These are phyloP conservation scores for Gymnosoma rotundatum DNA, from an alignment of 2,888 invertebrate genomes.

Conservation along the genomic window DNA sequence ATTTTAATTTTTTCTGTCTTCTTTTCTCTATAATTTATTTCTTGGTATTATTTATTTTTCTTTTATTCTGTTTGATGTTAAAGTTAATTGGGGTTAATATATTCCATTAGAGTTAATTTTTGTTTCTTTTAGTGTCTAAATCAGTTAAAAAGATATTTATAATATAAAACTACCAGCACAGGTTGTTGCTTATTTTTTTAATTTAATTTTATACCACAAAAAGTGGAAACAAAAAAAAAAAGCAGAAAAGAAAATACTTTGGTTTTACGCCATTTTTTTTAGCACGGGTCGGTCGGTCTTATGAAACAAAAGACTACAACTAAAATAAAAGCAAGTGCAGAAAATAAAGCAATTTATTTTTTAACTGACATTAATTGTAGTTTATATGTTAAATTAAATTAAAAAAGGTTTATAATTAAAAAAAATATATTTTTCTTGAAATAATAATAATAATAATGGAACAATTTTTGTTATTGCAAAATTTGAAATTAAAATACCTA, in stretches of 20 bases:
- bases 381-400: conserved; percentile 33
- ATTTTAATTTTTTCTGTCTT: conserved; percentile 19
- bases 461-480: neutral
- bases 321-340: neutral
- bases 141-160: conserved; percentile 16
- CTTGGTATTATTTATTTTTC: neutral
- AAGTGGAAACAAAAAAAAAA: neutral
- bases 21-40: conserved; percentile 36
- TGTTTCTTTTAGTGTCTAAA: conserved; percentile 2
- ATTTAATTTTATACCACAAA: neutral
- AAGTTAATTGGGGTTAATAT: conserved; percentile 69
- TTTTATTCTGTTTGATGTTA: conserved; percentile 43
- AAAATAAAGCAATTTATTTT: conserved; percentile 48
- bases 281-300: conserved; percentile 55
- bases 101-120: conserved; percentile 60
- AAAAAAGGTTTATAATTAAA: neutral
- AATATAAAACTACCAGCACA: conserved; percentile 22
- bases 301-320: conserved; percentile 18
- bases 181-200: conserved; percentile 6
- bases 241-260: neutral
- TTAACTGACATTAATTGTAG: conserved; percentile 52
- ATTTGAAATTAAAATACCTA: no score
- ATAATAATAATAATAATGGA: neutral
- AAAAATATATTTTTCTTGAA: neutral
- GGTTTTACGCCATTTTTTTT: conserved; percentile 7